Conservation (phyloP, 2,888 invertebrate species). For the Drosophila cyrtoloma region DNA sequence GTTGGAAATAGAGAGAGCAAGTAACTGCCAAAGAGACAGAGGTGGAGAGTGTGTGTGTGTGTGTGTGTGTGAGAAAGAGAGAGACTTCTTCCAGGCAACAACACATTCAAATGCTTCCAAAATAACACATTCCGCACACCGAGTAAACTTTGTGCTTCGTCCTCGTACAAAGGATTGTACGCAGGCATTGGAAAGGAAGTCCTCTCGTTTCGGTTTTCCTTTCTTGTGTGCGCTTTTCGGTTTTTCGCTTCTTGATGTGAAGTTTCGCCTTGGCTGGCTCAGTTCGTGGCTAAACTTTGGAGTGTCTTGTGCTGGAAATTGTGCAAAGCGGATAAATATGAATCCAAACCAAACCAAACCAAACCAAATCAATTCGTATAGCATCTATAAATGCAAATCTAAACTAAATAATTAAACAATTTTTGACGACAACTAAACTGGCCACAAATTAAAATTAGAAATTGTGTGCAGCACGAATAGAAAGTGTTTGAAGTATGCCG, state of each 20-base stretch:
- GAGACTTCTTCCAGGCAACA: slow-evolving; percentile 59
- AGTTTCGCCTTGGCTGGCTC: slow-evolving; percentile 61
- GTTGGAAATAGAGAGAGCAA: neutral
- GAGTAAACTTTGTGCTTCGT: slow-evolving; percentile 22
- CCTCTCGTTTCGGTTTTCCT: slow-evolving; percentile 42
- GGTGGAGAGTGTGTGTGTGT: neutral
- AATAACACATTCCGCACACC: slow-evolving; percentile 70
- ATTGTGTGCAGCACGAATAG: slow-evolving; percentile 10
- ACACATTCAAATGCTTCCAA: slow-evolving; percentile 59
- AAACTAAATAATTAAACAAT: slow-evolving; percentile 39
- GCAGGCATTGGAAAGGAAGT: slow-evolving; percentile 67
- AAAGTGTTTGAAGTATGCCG: slow-evolving; percentile 9
- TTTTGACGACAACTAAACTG: neutral
- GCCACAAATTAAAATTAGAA: neutral
- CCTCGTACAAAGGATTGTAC: slow-evolving; percentile 69
- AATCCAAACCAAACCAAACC: neutral
- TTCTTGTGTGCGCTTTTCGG: slow-evolving; percentile 36
- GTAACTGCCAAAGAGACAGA: neutral
- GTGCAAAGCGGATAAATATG: slow-evolving; percentile 52
- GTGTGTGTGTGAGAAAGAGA: neutral
- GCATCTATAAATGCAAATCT: slow-evolving; percentile 40
- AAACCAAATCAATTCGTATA: slow-evolving; percentile 10
- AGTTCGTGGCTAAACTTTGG: slow-evolving; percentile 80
- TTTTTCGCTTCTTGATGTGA: slow-evolving; percentile 49
- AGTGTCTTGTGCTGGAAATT: slow-evolving; percentile 75